A percentile compares a stretch with the other conserved stretches of the same genome.
Conservation (phyloP, 2,113 vertebrate species). For the Manacus vitellinus region DNA sequence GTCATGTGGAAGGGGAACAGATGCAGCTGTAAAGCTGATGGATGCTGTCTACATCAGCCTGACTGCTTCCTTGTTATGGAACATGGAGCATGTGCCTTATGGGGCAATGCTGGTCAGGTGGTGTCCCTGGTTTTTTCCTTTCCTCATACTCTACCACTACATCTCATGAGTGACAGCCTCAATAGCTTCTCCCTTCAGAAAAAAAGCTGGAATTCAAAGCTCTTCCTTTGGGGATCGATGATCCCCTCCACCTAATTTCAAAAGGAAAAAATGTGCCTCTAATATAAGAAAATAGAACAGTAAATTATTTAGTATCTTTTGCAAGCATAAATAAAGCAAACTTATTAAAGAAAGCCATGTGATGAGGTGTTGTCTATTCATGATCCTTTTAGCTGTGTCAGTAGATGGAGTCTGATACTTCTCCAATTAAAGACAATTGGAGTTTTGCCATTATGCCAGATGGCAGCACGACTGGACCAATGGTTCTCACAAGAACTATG, state of each 20-base stretch:
- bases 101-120: not conserved
- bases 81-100: not conserved
- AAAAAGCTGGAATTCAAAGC: not conserved
- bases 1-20: not conserved
- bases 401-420: not conserved
- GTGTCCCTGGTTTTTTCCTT: not conserved
- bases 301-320: not conserved
- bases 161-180: not conserved
- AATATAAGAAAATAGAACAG: not conserved
- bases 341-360: not conserved
- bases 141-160: not conserved
- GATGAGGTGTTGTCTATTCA: not conserved
- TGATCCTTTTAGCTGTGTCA: not conserved
- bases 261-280: not conserved
- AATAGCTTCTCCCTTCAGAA: not conserved
- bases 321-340: not conserved
- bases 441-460: constrained; percentile 4
- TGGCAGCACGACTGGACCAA: not conserved
- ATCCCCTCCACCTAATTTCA: not conserved
- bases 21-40: not conserved
- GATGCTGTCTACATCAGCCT: not conserved
- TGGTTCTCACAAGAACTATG: not conserved
- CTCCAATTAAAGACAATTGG: constrained; percentile 35
- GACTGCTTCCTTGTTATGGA: not conserved
- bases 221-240: not conserved